phyloP scores from a whole-genome alignment of 2,797 vertebrate genomes.

The Poeciliopsis turneri region DNA sequence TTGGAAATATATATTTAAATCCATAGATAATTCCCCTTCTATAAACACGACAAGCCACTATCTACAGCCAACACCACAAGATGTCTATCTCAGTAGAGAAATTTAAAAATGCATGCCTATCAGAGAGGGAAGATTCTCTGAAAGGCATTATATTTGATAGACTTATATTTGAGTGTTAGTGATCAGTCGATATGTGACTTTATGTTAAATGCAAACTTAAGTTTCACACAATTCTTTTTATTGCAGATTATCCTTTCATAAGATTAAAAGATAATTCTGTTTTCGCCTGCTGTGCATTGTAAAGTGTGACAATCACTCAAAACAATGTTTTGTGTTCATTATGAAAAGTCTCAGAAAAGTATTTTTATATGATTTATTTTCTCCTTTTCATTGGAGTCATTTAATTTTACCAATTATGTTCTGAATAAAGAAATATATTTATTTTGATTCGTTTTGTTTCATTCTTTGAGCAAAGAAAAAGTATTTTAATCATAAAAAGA shows the following conservation, averaged over 20 bases:
- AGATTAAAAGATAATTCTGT: conserved; percentile 37
- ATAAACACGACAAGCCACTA: neutral
- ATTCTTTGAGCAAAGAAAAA: neutral
- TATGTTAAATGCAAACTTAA: conserved; percentile 43
- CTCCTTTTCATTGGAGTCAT: neutral
- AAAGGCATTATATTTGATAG: neutral
- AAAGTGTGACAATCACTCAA: conserved; percentile 29
- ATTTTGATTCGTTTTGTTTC: neutral
- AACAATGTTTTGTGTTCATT: conserved; percentile 37
- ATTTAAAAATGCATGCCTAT: neutral
- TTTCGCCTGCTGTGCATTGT: conserved; percentile 20
- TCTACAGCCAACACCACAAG: conserved; percentile 1
- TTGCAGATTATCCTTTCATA: conserved; percentile 7
- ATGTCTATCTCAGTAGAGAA: conserved; percentile 3
- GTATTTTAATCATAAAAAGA: neutral
- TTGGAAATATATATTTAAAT: neutral
- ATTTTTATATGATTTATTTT: neutral
- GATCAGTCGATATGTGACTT: conserved; percentile 28
- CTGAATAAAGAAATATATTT: neutral
- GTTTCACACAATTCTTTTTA: conserved; percentile 42
- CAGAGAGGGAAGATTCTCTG: conserved; percentile 16
- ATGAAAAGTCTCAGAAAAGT: conserved; percentile 21
- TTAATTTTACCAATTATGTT: neutral
- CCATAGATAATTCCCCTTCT: neutral
- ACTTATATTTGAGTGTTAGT: conserved; percentile 19